Percentiles rank a stretch among this genome's conserved stretches.
These are phyloP conservation scores for Sphyrna mokarran DNA, from an alignment of 2,113 vertebrate genomes.

Conservation along the genomic window DNA sequence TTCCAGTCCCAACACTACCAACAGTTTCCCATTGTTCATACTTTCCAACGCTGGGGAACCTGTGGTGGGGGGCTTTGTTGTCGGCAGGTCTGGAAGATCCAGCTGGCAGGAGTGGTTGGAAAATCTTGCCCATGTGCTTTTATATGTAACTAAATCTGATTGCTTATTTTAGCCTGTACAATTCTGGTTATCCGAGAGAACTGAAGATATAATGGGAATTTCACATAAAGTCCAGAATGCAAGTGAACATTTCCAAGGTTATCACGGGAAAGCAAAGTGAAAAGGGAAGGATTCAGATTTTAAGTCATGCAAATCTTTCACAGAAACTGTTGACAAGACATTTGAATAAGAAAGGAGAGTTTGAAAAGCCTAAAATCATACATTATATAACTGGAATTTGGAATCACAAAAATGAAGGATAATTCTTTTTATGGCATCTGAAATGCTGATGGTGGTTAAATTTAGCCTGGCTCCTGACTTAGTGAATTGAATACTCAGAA, in stretches of 20 bases:
- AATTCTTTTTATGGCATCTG: neutral
- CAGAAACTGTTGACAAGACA: neutral
- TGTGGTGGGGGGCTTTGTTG: too few species aligned
- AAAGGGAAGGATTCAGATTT: neutral
- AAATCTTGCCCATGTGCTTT: neutral
- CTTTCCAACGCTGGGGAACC: too few species aligned
- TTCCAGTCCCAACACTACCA: too few species aligned
- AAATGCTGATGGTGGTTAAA: conserved; percentile 26
- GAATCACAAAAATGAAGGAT: neutral
- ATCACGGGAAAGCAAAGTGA: neutral
- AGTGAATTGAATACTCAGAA: neutral
- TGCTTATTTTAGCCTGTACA: neutral
- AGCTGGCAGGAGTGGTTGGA: too few species aligned
- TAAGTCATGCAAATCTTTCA: neutral
- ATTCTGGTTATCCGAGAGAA: neutral
- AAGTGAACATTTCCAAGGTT: neutral
- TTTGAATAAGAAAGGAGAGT: neutral
- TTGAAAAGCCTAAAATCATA: neutral
- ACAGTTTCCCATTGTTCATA: too few species aligned
- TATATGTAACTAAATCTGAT: neutral
- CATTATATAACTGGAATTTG: neutral
- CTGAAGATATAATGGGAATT: neutral
- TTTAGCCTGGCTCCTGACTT: neutral
- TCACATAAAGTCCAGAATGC: neutral
- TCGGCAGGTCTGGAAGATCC: too few species aligned